Evolutionary conservation across 2,888 invertebrate species (phyloP).

Genomic region (Spisula subtruncata): DNA sequence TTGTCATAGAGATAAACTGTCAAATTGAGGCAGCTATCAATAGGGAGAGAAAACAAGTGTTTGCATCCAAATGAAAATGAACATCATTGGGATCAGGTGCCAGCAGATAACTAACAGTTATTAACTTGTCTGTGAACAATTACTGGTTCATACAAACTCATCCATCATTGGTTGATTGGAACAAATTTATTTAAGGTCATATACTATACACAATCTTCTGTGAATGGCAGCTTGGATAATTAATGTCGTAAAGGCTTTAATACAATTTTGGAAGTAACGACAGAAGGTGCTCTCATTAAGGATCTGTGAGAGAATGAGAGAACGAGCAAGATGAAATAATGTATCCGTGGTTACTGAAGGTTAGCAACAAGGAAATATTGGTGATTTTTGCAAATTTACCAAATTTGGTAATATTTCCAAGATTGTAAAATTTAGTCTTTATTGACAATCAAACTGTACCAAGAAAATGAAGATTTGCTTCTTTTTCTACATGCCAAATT

Average conservation of each 20-base stretch:
- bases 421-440: no score
- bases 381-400: no score
- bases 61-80: slow-evolving; percentile 35
- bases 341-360: no score
- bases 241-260: slow-evolving; percentile 35
- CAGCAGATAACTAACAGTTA: slow-evolving; percentile 3
- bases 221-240: slow-evolving; percentile 43
- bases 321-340: no score
- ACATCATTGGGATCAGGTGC: slow-evolving; percentile 40
- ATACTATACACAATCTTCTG: slow-evolving; percentile 26
- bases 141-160: slow-evolving; percentile 26
- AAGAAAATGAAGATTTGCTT: no score
- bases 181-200: slow-evolving; percentile 42
- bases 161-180: slow-evolving; percentile 42
- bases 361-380: no score
- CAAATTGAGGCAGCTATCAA: not conserved
- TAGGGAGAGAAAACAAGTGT: not conserved
- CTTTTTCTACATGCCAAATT: no score
- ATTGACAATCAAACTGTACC: no score
- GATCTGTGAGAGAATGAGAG: not conserved
- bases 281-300: slow-evolving; percentile 34
- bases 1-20: not conserved
- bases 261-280: slow-evolving; percentile 21
- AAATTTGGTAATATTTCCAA: no score
- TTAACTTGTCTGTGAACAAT: slow-evolving; percentile 38